Evolutionary conservation across 2,113 vertebrate genomes (phyloP).

Genomic region (Sinocyclocheilus rhinocerous): DNA sequence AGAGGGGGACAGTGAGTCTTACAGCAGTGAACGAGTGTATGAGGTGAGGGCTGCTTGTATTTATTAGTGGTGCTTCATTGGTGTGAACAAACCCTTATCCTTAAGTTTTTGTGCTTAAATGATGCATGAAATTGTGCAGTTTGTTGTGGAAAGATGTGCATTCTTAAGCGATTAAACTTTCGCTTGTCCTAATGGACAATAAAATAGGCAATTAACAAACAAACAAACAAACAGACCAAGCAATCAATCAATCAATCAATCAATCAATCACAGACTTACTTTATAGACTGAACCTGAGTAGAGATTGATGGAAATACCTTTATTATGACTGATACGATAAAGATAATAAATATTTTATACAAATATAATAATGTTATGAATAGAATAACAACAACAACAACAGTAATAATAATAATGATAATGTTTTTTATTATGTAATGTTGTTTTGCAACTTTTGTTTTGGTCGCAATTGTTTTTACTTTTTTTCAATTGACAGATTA

Average conservation of each 20-base stretch:
- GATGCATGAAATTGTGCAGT: neutral
- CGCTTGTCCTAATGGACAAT: neutral
- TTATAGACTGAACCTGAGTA: neutral
- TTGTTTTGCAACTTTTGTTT: too few relatives aligned
- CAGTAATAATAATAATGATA: too few relatives aligned
- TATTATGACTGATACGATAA: neutral
- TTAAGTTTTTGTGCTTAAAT: neutral
- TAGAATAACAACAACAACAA: too few relatives aligned
- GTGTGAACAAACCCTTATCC: neutral
- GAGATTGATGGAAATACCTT: neutral
- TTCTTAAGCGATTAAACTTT: neutral
- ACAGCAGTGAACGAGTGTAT: conserved; percentile 82
- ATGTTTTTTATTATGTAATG: too few relatives aligned
- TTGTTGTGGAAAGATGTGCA: neutral
- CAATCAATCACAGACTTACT: neutral
- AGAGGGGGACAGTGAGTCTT: conserved; percentile 90
- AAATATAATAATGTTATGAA: neutral
- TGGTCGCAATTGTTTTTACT: too few relatives aligned
- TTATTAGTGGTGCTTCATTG: neutral
- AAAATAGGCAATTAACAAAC: neutral
- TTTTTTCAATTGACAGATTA: too few relatives aligned
- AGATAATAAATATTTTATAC: neutral
- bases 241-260: too few relatives aligned
- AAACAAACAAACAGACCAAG: too few relatives aligned
- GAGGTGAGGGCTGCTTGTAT: conserved; percentile 78